These are phyloP conservation scores for Pandemis cinnamomeana DNA, from an alignment of 2,888 invertebrate species.

Conservation along the genomic window DNA sequence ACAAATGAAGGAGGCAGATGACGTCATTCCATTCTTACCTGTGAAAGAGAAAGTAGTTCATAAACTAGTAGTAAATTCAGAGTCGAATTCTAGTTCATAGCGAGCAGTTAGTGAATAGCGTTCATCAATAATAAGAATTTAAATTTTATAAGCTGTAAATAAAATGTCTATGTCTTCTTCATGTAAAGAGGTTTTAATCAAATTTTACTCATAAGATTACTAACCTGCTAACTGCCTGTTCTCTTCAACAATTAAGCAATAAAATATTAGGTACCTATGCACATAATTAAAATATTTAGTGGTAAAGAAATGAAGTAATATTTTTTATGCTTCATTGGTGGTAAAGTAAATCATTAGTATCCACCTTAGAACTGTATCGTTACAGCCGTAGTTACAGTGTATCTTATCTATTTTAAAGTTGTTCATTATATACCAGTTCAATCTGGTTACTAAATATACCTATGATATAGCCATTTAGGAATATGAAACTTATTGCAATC, in stretches of 20 bases:
- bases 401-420: background rate
- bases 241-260: background rate
- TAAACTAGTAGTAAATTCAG: slow-evolving; percentile 65
- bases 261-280: background rate
- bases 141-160: slow-evolving; percentile 31
- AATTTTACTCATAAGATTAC: slow-evolving; percentile 11
- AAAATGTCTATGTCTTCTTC: slow-evolving; percentile 12
- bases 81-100: slow-evolving; percentile 30
- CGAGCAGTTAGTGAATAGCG: background rate
- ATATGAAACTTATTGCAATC: background rate
- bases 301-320: background rate
- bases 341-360: too few relatives aligned
- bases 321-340: background rate
- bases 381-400: too few relatives aligned
- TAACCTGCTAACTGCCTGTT: background rate
- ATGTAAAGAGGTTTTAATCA: slow-evolving; percentile 8
- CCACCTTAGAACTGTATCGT: background rate
- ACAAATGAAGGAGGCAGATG: slow-evolving; percentile 79
- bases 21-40: slow-evolving; percentile 71
- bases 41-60: slow-evolving; percentile 68
- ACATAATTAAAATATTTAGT: background rate
- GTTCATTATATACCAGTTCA: background rate
- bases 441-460: background rate
- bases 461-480: background rate
- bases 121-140: slow-evolving; percentile 15